Evolutionary conservation across 2,888 invertebrate genomes (phyloP), one percentile per base, ranked within the genome.

Genomic region (Scaptomyza cyrtandrae): DNA sequence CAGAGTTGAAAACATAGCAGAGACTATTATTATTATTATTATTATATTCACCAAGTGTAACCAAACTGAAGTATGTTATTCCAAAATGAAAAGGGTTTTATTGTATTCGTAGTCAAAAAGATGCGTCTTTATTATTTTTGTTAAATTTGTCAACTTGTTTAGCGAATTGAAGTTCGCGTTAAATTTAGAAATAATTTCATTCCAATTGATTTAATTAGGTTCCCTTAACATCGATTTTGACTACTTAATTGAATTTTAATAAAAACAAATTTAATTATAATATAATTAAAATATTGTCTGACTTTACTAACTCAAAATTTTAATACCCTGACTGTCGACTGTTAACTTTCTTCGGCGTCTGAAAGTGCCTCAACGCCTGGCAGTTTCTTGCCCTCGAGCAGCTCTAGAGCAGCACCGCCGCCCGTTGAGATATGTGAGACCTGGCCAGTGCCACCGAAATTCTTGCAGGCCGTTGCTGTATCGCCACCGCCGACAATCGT

Each of bases 401-500:
- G 93, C 91, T 98, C 98, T 53, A 98, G 93, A 61, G 97, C 97
- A 10, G 98, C 98, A 14, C 98, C 98, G 53, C 98, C 98, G 5
- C 98, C 98, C 6, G 98, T 98, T 73, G 97, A 97, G 0, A 98
- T 97, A 89, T 98, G 98, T 2, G 97, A 97, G 0, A 99, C 98
- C 92, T 91, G 98, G 98, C 0, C 98, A 97, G 59, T 95, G 94
- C 96, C 97, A 98, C 91, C 84, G 9, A 86, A 88, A 9, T 98
- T 98, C 41, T 97, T 98, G 86, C 97, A 97, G 91, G 98, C 98
- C 0, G 99, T 98, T 0, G 99, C 99, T 0, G 99, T 99, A 92
- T 99, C 98, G 19, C 98, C 98, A 11, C 98, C 98, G 92, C 98
- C 98, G 89, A 99, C 98, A 78, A 99, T 98, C 33, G 97, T 95